These are phyloP conservation scores for Cyanistes caeruleus DNA, from an alignment of 2,113 vertebrate species.

Conservation along the genomic window DNA sequence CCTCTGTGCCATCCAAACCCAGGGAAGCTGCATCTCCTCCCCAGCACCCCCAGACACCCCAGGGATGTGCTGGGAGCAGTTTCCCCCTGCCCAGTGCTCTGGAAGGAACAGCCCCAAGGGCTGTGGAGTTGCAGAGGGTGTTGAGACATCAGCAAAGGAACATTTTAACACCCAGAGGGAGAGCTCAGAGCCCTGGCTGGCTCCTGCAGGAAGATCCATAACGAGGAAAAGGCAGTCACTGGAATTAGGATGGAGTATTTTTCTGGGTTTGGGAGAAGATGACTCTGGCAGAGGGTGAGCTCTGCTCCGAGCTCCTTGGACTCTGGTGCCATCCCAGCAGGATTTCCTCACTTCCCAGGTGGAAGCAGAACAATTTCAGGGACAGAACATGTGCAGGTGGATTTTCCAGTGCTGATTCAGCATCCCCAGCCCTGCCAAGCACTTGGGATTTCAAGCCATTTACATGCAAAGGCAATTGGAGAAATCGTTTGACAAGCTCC, in stretches of 20 bases:
- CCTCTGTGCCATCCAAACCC: background rate
- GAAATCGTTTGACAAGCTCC: slow-evolving; percentile 14
- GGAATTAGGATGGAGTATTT: background rate
- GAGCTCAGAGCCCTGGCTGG: background rate
- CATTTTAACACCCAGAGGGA: background rate
- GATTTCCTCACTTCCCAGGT: background rate
- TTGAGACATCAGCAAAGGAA: background rate
- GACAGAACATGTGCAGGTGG: background rate
- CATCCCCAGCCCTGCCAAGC: background rate
- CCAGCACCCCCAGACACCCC: background rate
- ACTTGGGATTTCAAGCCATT: background rate
- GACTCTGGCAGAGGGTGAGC: background rate
- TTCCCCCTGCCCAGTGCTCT: background rate
- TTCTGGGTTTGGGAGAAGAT: background rate
- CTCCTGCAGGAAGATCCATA: background rate
- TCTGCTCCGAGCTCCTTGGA: background rate
- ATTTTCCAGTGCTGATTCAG: slow-evolving; percentile 8
- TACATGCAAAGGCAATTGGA: background rate
- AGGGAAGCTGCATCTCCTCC: background rate
- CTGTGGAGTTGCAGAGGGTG: background rate
- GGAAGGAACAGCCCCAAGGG: background rate
- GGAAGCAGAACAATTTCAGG: background rate
- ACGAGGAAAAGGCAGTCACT: background rate
- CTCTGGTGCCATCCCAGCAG: background rate
- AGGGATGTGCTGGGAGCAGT: background rate